Percentiles rank a stretch among this genome's conserved stretches.
Evolutionary conservation across 2,888 invertebrate species (phyloP).

Genomic region (Laspeyria flexula): DNA sequence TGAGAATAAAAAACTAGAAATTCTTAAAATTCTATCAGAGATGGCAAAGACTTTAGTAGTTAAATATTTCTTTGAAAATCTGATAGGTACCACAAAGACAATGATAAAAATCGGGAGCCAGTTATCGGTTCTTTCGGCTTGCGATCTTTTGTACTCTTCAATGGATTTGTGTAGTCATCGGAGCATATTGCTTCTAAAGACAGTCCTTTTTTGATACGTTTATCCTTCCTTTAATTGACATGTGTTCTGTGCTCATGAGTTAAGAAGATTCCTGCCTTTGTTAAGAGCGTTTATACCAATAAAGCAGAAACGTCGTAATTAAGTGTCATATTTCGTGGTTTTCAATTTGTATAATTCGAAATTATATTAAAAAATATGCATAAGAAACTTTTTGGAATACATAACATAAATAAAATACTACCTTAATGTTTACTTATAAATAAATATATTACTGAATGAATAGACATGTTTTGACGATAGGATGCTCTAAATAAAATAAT

Average conservation of each 20-base stretch:
- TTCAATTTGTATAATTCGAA: no score
- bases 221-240: slow-evolving; percentile 15
- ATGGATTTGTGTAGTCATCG: slow-evolving; percentile 54
- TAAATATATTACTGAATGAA: no score
- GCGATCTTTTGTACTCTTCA: slow-evolving; percentile 54
- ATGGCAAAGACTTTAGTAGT: slow-evolving; percentile 36
- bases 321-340: no score
- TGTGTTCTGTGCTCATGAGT: not conserved
- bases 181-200: slow-evolving; percentile 45
- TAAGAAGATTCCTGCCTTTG: not conserved
- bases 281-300: no score
- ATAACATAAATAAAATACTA: no score
- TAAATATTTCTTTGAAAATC: slow-evolving; percentile 54
- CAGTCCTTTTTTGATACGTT: slow-evolving; percentile 41
- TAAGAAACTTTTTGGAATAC: no score
- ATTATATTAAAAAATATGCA: no score
- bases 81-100: slow-evolving; percentile 53
- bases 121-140: slow-evolving; percentile 54
- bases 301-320: no score
- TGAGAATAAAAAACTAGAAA: slow-evolving; percentile 11
- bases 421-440: no score
- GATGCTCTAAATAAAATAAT: slow-evolving; percentile 1
- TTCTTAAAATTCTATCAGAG: slow-evolving; percentile 14
- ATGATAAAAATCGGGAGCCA: slow-evolving; percentile 61
- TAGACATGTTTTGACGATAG: no score